These are phyloP conservation scores for Rhagoletis zephyria DNA, from an alignment of 1,140 invertebrate genomes.

Conservation along the genomic window DNA sequence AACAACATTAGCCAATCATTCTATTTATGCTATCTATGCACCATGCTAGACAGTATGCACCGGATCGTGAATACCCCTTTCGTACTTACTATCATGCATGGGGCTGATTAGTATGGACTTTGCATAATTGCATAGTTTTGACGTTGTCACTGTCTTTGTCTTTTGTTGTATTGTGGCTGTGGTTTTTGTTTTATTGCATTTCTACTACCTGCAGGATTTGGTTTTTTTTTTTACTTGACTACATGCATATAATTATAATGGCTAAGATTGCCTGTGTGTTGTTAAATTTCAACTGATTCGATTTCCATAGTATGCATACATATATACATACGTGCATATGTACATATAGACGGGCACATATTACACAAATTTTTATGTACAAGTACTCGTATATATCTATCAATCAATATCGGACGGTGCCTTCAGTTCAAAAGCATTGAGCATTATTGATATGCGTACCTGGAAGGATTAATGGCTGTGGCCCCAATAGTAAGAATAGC, in stretches of 20 bases:
- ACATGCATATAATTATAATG: not conserved
- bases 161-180: not conserved
- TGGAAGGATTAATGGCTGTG: slow-evolving; percentile 45
- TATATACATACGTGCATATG: not conserved
- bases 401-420: too few relatives aligned
- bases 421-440: not conserved
- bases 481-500: slow-evolving; percentile 30
- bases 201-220: not conserved
- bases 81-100: not conserved
- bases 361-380: too few relatives aligned
- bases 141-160: not conserved
- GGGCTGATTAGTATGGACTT: not conserved
- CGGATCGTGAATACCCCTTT: too few relatives aligned
- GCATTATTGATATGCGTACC: slow-evolving; percentile 40
- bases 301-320: not conserved
- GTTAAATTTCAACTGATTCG: not conserved
- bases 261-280: not conserved
- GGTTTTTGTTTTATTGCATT: not conserved
- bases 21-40: too few relatives aligned
- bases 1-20: too few relatives aligned
- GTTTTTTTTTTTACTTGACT: not conserved
- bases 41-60: too few relatives aligned
- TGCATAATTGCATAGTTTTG: not conserved
- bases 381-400: too few relatives aligned
- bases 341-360: not conserved